These are phyloP conservation scores for Phengaris alcon DNA, from an alignment of 2,888 invertebrate species.

Conservation along the genomic window DNA sequence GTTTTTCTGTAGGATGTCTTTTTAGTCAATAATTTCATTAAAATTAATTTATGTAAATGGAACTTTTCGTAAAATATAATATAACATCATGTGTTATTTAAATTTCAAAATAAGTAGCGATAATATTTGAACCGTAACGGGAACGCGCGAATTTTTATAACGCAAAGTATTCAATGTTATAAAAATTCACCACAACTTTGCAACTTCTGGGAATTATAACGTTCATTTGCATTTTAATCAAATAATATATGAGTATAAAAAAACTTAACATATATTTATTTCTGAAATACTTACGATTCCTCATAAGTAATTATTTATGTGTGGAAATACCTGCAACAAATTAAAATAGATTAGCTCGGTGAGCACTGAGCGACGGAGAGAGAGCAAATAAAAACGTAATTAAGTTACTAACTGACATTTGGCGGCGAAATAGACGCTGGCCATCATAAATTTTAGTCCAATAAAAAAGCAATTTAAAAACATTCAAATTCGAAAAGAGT, in stretches of 20 bases:
- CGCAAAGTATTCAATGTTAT: conserved; percentile 15
- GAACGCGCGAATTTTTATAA: conserved; percentile 16
- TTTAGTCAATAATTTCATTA: background rate
- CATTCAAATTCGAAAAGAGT: conserved; percentile 68
- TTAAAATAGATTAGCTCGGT: conserved; percentile 39
- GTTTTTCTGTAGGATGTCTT: background rate
- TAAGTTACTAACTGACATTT: conserved; percentile 56
- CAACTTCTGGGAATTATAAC: conserved; percentile 26
- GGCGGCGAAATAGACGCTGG: conserved; percentile 64
- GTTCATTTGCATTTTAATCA: conserved; percentile 29
- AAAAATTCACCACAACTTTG: conserved; percentile 27
- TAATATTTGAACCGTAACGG: conserved; percentile 27
- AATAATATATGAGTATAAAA: conserved; percentile 21
- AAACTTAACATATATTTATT: conserved; percentile 26
- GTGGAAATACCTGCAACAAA: conserved; percentile 49
- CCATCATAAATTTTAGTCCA: conserved; percentile 70
- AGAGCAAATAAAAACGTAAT: conserved; percentile 49
- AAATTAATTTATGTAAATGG: background rate
- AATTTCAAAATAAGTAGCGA: conserved; percentile 14
- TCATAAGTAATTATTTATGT: conserved; percentile 35
- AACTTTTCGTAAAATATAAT: background rate
- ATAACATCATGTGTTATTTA: conserved; percentile 4
- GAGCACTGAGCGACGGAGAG: conserved; percentile 40
- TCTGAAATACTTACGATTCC: conserved; percentile 30
- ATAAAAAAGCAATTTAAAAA: conserved; percentile 76